Percentiles rank a stretch among this genome's conserved stretches.
These are phyloP conservation scores for Pegea sp. DNA, from an alignment of 23 tunicate species.

Conservation along the genomic window DNA sequence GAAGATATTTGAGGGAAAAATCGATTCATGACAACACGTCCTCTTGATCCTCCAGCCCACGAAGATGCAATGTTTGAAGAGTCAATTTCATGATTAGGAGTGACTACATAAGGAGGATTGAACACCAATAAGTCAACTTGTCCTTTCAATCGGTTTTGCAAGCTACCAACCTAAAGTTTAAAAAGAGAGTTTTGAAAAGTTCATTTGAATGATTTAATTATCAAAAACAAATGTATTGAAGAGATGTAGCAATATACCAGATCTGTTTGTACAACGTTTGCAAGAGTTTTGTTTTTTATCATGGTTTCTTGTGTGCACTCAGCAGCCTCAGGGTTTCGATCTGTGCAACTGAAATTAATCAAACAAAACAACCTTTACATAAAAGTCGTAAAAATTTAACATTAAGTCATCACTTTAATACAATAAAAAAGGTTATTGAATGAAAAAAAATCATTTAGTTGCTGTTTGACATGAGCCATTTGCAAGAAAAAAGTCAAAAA, in stretches of 20 bases:
- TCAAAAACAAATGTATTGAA: no score
- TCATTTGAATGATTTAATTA: no score
- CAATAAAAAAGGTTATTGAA: no score
- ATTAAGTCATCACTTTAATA: no score
- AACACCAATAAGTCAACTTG: constrained; percentile 40
- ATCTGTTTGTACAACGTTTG: constrained; percentile 18
- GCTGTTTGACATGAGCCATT: no score
- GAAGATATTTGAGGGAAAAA: constrained; percentile 35
- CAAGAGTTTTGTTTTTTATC: constrained; percentile 1
- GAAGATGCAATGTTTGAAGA: constrained; percentile 17
- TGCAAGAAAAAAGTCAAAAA: background rate
- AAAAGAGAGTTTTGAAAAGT: background rate
- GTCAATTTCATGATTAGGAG: constrained; percentile 32
- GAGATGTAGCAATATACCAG: constrained; percentile 10
- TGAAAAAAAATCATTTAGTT: no score
- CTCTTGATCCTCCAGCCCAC: constrained; percentile 71
- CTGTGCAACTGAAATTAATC: constrained; percentile 52
- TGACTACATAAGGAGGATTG: constrained; percentile 87
- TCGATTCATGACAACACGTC: constrained; percentile 78
- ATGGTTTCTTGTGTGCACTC: constrained; percentile 31
- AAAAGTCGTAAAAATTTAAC: background rate
- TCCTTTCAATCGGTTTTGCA: constrained; percentile 16
- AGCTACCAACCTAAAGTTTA: constrained; percentile 16
- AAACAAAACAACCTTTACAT: no score
- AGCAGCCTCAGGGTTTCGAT: constrained; percentile 33